Base-by-base conservation (phyloP, 2,797 vertebrate genomes). In the Gymnoscopelus braueri region DNA sequence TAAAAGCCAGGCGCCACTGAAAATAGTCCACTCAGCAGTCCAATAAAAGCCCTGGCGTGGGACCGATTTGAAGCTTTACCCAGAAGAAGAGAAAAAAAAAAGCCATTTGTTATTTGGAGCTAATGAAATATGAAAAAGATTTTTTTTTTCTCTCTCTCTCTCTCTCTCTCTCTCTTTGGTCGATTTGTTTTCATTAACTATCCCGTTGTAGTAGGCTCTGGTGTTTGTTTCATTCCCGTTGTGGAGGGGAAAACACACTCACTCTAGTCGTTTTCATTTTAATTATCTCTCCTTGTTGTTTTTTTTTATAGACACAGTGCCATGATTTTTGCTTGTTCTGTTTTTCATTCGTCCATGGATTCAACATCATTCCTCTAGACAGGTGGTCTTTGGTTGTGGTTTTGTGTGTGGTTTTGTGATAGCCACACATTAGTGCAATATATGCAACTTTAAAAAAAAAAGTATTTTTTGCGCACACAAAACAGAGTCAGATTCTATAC, bases 1-100 rank as follows among this genome's bases (percentile, higher is more conserved):
- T 87, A 91, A 88, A 82, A 87, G 78, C 80, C 75, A 82, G 85
- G 84, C 85, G 71, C 86, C 76, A 74, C 77, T 56, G 75, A 87
- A 44, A 91, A 89, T 59, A 82, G 87, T 86, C 85, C 74, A 89
- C 84, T 91, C 91, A 91, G 90, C 90, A 90, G 82, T 82, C 65
- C 77, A 81, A 88, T 84, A 84, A 89, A 88, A 89, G 78, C 86
- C 72, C 68, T 54, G 2, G 79, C 83, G 75, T 77, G 74, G 77
- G 75, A 84, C 75, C 78, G 76, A 82, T 86, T 80, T 79, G 80
- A 78, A 66, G 78, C 87, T 86, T 44, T 87, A 88, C 87, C 75
- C 72, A 3, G 80, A 75, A 82, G 77, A 87, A 44, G 39, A 44
- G 8, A 35, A 35, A 35, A 35, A 44, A 44, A 39, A 82, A 88